These are phyloP conservation scores for Puma concolor DNA, from an alignment of 2,113 vertebrate species.

Conservation along the genomic window DNA sequence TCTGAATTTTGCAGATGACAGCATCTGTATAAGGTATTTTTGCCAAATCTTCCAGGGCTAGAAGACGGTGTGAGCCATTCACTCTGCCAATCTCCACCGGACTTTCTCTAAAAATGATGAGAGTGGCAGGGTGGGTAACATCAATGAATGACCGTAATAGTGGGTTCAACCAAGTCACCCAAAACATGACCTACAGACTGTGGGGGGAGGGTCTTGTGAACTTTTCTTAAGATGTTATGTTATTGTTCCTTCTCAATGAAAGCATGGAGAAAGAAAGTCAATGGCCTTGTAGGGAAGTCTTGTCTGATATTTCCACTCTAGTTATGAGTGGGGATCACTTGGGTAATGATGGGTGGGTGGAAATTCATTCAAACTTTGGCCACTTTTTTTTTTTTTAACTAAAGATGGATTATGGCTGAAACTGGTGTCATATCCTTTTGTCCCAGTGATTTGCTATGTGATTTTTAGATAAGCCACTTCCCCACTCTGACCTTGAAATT, in stretches of 20 bases:
- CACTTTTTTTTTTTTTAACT: background rate
- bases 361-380: background rate
- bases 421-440: background rate
- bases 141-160: background rate
- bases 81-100: conserved; percentile 78
- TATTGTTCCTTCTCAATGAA: background rate
- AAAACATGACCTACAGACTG: background rate
- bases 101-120: conserved; percentile 70
- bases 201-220: background rate
- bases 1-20: conserved; percentile 83
- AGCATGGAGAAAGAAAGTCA: background rate
- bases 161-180: background rate
- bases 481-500: background rate
- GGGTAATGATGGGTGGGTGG: background rate
- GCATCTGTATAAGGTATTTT: conserved; percentile 82
- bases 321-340: background rate
- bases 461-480: background rate
- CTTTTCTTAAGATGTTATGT: background rate
- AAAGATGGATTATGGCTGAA: background rate
- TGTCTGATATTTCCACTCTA: background rate
- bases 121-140: fast-evolving
- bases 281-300: background rate
- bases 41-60: conserved; percentile 67
- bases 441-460: background rate
- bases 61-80: conserved; percentile 57